Evolutionary conservation across 2,113 vertebrate species (phyloP).

Genomic region (Agelaius phoeniceus): DNA sequence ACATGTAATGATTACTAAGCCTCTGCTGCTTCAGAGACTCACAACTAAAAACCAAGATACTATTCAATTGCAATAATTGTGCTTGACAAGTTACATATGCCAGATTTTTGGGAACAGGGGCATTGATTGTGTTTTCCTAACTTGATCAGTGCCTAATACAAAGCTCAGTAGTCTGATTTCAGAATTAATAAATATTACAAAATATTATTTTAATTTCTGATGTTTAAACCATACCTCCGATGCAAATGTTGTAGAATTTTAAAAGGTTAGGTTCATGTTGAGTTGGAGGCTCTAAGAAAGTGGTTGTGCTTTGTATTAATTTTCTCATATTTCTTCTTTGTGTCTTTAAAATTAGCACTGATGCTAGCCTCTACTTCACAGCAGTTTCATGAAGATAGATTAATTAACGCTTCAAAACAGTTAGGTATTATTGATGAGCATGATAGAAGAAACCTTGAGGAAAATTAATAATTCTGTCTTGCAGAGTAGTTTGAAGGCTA

Average conservation of each 20-base stretch:
- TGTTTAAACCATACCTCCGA: not conserved
- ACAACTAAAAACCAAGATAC: not conserved
- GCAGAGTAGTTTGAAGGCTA: constrained; percentile 14
- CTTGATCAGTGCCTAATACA: not conserved
- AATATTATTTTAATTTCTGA: not conserved
- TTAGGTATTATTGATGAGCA: constrained; percentile 32
- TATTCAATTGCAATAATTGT: not conserved
- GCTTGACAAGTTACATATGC: not conserved
- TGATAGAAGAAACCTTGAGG: constrained; percentile 13
- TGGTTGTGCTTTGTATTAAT: not conserved
- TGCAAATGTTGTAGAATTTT: not conserved
- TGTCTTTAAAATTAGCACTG: not conserved
- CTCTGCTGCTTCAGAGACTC: not conserved
- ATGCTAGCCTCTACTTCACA: not conserved
- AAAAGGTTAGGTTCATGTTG: not conserved
- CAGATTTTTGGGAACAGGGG: not conserved
- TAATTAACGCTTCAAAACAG: constrained; percentile 13
- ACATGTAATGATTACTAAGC: not conserved
- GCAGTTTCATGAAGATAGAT: constrained; percentile 1
- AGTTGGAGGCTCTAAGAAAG: not conserved
- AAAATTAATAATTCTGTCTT: constrained; percentile 41
- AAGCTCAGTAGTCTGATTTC: not conserved
- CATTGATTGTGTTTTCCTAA: not conserved
- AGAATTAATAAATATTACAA: not conserved
- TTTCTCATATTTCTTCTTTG: not conserved